Conservation (phyloP, 2,113 vertebrate genomes). For the Odontesthes bonariensis region DNA sequence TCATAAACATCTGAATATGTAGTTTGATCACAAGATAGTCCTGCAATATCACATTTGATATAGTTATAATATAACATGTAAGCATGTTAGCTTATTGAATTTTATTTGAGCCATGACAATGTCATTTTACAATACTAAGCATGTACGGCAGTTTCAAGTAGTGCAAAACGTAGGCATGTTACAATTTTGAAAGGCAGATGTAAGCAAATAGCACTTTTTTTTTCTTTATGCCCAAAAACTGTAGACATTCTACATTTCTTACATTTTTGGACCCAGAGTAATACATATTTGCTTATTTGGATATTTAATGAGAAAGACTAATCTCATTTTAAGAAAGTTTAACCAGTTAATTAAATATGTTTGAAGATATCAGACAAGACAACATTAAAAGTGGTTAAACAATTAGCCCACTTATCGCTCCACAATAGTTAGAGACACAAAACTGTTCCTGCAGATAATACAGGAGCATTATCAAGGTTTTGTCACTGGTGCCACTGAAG, state of each 20-base stretch:
- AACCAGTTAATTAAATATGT: background rate
- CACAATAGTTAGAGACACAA: constrained; percentile 15
- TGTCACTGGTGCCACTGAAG: constrained; percentile 77
- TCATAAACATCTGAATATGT: no score
- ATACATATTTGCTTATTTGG: background rate
- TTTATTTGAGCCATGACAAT: background rate
- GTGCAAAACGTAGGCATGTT: no score
- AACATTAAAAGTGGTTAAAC: constrained; percentile 3
- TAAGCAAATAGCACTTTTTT: no score
- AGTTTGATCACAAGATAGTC: no score
- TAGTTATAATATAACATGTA: no score
- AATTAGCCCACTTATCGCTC: background rate
- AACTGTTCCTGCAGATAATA: constrained; percentile 32
- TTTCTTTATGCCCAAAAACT: background rate
- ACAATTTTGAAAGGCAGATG: background rate
- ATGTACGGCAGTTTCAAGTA: no score
- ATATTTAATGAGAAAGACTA: background rate
- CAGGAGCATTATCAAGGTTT: constrained; percentile 61
- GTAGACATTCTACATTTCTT: no score
- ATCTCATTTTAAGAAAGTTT: no score
- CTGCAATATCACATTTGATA: no score
- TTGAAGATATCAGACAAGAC: no score
- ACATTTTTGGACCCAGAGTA: background rate
- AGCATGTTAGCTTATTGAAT: no score
- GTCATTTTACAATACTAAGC: no score